These are phyloP conservation scores for Saccostrea cuccullata DNA, from an alignment of 1,140 invertebrate genomes.

Conservation along the genomic window DNA sequence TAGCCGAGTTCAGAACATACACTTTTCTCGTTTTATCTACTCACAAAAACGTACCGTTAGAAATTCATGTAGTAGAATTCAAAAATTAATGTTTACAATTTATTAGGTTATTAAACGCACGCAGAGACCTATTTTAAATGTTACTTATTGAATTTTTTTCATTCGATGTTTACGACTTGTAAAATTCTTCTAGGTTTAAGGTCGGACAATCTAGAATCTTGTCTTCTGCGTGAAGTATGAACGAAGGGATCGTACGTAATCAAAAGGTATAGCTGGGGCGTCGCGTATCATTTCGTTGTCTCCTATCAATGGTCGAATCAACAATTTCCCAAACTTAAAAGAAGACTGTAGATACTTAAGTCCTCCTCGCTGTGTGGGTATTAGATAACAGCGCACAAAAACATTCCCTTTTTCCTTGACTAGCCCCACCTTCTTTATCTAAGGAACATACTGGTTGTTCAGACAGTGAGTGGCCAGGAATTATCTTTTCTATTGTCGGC, in stretches of 20 bases:
- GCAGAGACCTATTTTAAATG: background rate
- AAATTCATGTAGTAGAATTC: background rate
- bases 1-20: background rate
- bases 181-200: background rate
- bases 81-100: too few species aligned
- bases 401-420: conserved; percentile 12
- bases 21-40: background rate
- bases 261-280: background rate
- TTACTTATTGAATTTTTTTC: background rate
- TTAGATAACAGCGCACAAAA: conserved; percentile 33
- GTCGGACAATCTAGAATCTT: conserved; percentile 23
- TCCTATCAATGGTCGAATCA: conserved; percentile 20
- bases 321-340: conserved; percentile 30
- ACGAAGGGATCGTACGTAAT: background rate
- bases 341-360: conserved; percentile 13
- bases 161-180: conserved; percentile 7
- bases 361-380: background rate
- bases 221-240: background rate
- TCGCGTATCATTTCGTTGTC: background rate
- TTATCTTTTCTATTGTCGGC: conserved; percentile 7
- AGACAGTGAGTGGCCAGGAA: conserved; percentile 22
- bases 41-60: background rate
- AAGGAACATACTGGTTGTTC: background rate
- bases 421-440: conserved; percentile 27
- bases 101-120: background rate